A percentile compares a stretch with the other conserved stretches of the same genome.
These are phyloP conservation scores for Dasyprocta punctata DNA, from an alignment of 2,113 vertebrate species.

Conservation along the genomic window DNA sequence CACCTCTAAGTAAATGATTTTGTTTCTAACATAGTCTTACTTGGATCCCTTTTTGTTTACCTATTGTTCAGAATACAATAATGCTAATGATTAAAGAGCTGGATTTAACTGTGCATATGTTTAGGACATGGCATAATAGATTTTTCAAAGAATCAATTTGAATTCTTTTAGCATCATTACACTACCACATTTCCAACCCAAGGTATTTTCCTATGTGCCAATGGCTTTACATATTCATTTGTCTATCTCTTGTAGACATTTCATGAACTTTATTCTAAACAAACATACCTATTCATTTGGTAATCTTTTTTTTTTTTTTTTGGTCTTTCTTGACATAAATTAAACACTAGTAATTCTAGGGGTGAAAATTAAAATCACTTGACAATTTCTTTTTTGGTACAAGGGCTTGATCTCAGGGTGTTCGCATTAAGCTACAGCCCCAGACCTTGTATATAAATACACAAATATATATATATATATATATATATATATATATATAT, in stretches of 20 bases:
- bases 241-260: neutral
- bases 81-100: neutral
- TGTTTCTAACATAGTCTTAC: neutral
- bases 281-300: neutral
- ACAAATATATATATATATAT: no score
- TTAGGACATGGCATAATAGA: neutral
- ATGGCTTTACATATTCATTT: neutral
- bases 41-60: neutral
- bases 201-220: neutral
- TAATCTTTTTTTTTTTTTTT: neutral
- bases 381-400: neutral
- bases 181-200: neutral
- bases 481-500: neutral
- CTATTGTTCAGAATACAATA: neutral
- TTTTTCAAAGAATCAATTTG: neutral
- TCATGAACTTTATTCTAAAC: neutral
- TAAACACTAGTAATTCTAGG: neutral
- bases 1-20: neutral
- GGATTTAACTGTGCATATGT: neutral
- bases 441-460: neutral
- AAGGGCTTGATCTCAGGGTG: neutral
- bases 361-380: conserved; percentile 8
- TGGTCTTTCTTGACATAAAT: neutral
- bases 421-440: neutral
- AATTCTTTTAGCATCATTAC: neutral